phyloP scores from a whole-genome alignment of 2,113 vertebrate genomes.

The Apus apus region DNA sequence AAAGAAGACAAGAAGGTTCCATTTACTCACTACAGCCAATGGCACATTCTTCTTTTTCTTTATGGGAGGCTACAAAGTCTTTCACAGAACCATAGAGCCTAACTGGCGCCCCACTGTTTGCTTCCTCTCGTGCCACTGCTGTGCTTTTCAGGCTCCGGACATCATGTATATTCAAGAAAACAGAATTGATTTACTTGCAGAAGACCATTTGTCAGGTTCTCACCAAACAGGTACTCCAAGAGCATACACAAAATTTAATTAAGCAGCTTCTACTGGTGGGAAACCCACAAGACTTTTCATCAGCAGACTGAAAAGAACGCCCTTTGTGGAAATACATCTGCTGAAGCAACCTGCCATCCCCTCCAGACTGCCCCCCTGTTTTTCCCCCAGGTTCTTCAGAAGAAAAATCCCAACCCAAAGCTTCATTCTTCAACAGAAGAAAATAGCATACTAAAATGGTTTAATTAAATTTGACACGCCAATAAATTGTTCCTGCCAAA shows the following conservation, averaged over 20 bases:
- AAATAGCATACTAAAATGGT: background rate
- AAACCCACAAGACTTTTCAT: conserved; percentile 63
- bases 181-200: conserved; percentile 72
- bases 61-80: conserved; percentile 68
- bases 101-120: conserved; percentile 74
- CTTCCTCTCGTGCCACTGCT: conserved; percentile 74
- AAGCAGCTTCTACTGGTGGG: conserved; percentile 64
- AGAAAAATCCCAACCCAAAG: background rate
- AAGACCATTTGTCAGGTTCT: conserved; percentile 73
- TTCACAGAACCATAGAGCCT: conserved; percentile 67
- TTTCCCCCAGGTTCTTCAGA: conserved; percentile 11
- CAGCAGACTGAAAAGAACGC: conserved; percentile 4
- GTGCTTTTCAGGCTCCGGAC: conserved; percentile 71
- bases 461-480: background rate
- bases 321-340: conserved; percentile 44
- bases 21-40: conserved; percentile 68
- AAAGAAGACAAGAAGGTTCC: conserved; percentile 72
- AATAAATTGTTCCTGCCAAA: background rate
- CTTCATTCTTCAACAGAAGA: background rate
- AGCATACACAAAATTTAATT: conserved; percentile 63
- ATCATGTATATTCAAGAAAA: conserved; percentile 73
- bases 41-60: conserved; percentile 70
- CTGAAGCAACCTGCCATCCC: background rate
- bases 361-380: background rate
- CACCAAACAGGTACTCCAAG: conserved; percentile 72